Conservation (phyloP, 53 echinoderm and acorn worm genomes). For the Holothuria scabra region DNA sequence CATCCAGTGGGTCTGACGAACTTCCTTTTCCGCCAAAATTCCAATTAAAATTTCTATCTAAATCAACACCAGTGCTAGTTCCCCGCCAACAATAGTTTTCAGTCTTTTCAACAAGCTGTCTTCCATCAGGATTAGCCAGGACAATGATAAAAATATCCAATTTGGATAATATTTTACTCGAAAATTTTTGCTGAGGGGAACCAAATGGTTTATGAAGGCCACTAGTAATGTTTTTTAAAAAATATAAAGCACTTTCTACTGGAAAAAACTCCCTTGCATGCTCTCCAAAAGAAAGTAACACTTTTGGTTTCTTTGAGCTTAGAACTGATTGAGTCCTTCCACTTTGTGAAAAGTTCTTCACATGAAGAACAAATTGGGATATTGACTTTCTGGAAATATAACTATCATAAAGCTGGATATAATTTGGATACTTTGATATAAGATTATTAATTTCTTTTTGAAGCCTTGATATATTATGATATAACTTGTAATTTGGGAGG, state of each 20-base stretch:
- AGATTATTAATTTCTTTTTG: conserved; percentile 69
- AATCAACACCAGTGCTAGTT: conserved; percentile 86
- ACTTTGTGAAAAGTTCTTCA: conserved; percentile 84
- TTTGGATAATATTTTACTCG: conserved; percentile 61
- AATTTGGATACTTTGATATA: conserved; percentile 65
- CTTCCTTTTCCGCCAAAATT: conserved; percentile 95
- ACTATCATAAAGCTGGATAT: conserved; percentile 61
- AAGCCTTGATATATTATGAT: conserved; percentile 81
- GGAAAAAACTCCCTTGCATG: conserved; percentile 98
- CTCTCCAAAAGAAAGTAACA: conserved; percentile 90
- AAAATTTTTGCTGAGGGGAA: conserved; percentile 58
- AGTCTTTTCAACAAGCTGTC: conserved; percentile 78
- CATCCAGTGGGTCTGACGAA: conserved; percentile 83
- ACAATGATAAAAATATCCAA: conserved; percentile 79
- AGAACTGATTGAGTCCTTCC: conserved; percentile 44
- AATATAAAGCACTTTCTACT: conserved; percentile 82
- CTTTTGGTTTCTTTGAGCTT: conserved; percentile 67
- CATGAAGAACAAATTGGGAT: conserved; percentile 79
- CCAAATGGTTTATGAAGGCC: conserved; percentile 67
- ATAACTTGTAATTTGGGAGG: conserved; percentile 82
- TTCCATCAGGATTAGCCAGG: conserved; percentile 92
- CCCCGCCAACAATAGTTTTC: conserved; percentile 96
- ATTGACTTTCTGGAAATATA: conserved; percentile 68
- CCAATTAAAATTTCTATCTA: conserved; percentile 96
- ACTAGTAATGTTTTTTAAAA: conserved; percentile 69